These are phyloP conservation scores for Drosophila fulvimacula DNA, from an alignment of 2,888 invertebrate genomes.

Conservation along the genomic window DNA sequence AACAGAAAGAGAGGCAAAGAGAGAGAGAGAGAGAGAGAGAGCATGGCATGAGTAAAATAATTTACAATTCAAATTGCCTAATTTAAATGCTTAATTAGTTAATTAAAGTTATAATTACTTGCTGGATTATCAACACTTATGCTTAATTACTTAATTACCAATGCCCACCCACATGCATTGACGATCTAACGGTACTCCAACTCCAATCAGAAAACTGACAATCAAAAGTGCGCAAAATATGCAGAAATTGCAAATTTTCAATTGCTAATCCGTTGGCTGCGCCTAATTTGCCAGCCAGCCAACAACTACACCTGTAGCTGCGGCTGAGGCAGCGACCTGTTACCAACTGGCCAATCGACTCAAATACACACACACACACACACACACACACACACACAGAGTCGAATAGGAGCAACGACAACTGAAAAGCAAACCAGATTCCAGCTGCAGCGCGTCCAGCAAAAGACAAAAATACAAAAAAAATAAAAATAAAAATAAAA, in stretches of 20 bases:
- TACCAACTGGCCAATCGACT: slow-evolving; percentile 65
- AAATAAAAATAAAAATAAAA: slow-evolving; percentile 15
- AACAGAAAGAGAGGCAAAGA: background rate
- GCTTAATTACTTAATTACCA: slow-evolving; percentile 8
- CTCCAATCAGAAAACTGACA: slow-evolving; percentile 42
- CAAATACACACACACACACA: slow-evolving; percentile 25
- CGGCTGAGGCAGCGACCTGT: slow-evolving; percentile 51
- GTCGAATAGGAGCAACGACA: slow-evolving; percentile 52
- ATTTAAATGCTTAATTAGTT: slow-evolving; percentile 10
- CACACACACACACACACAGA: slow-evolving; percentile 4
- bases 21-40: slow-evolving; percentile 5
- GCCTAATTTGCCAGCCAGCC: slow-evolving; percentile 57
- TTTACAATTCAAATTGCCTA: slow-evolving; percentile 1
- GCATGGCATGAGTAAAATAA: slow-evolving; percentile 46
- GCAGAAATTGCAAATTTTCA: slow-evolving; percentile 57
- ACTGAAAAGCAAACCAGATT: slow-evolving; percentile 69
- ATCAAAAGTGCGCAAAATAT: slow-evolving; percentile 52
- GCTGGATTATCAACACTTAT: background rate
- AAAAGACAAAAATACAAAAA: slow-evolving; percentile 20
- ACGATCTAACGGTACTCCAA: slow-evolving; percentile 22
- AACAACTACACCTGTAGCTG: slow-evolving; percentile 45
- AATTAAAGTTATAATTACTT: slow-evolving; percentile 12
- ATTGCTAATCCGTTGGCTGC: slow-evolving; percentile 54
- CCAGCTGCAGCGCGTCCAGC: slow-evolving; percentile 49
- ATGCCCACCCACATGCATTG: slow-evolving; percentile 31